Evolutionary conservation across 2,113 vertebrate species (phyloP).

Genomic region (Marcusenius ussheri): DNA sequence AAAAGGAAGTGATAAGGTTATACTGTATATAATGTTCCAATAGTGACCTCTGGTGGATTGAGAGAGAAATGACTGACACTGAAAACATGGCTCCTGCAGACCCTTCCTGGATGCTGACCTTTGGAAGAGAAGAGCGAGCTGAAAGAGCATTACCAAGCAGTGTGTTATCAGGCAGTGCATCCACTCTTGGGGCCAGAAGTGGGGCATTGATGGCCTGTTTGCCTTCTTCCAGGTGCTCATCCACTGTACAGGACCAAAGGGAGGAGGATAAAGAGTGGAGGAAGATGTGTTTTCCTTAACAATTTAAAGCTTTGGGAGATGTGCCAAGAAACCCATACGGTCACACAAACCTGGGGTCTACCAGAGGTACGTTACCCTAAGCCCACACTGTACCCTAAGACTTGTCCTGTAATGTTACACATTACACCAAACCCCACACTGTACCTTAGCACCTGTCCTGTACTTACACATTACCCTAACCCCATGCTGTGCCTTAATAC

Average conservation of each 20-base stretch:
- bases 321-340: neutral
- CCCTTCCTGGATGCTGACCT: neutral
- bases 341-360: neutral
- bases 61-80: neutral
- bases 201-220: slow-evolving; percentile 69
- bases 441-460: neutral
- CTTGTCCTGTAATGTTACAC: neutral
- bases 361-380: neutral
- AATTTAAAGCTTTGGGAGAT: neutral
- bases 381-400: neutral
- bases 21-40: neutral
- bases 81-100: neutral
- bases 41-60: neutral
- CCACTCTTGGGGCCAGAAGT: slow-evolving; percentile 43
- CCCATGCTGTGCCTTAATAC: neutral
- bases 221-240: slow-evolving; percentile 72
- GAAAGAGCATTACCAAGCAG: slow-evolving; percentile 53
- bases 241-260: slow-evolving; percentile 50
- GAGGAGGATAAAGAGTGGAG: neutral
- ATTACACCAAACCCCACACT: neutral
- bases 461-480: neutral
- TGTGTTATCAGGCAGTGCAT: slow-evolving; percentile 64
- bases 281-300: neutral
- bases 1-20: neutral
- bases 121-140: neutral